phyloP scores from a whole-genome alignment of 2,888 invertebrate genomes.

The Andrena marginata region DNA sequence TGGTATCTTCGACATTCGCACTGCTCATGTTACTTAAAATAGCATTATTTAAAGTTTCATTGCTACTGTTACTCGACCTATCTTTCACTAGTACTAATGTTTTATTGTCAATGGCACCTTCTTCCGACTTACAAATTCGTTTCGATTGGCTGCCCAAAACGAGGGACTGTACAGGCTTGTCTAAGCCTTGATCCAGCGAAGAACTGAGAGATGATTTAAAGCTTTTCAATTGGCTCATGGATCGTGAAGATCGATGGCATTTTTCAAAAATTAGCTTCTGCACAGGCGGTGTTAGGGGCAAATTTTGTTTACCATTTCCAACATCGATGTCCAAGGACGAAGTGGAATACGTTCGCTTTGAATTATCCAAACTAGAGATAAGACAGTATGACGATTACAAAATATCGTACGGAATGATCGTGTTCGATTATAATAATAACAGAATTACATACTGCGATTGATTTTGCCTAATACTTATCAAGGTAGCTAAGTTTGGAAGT shows the following conservation, averaged over 20 bases:
- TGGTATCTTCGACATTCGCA: conserved; percentile 47
- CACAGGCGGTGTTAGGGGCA: conserved; percentile 78
- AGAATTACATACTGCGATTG: conserved; percentile 73
- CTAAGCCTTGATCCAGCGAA: conserved; percentile 83
- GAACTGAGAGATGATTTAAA: conserved; percentile 80
- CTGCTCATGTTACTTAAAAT: conserved; percentile 66
- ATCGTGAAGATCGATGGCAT: conserved; percentile 77
- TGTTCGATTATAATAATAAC: background rate
- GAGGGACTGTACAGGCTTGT: conserved; percentile 77
- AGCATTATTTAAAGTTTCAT: conserved; percentile 78
- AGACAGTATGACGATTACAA: conserved; percentile 16
- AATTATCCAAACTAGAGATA: conserved; percentile 79
- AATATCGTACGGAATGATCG: background rate
- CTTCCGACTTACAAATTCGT: conserved; percentile 83
- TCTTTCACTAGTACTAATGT: conserved; percentile 76
- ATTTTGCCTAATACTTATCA: conserved; percentile 86
- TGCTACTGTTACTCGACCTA: conserved; percentile 75
- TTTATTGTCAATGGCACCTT: conserved; percentile 81
- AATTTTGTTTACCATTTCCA: conserved; percentile 75
- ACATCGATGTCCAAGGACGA: conserved; percentile 83
- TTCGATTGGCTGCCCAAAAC: conserved; percentile 78
- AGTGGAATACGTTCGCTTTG: conserved; percentile 83
- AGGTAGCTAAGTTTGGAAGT: conserved; percentile 89
- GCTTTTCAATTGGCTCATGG: conserved; percentile 79
- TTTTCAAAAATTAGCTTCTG: conserved; percentile 81